Base-by-base conservation (phyloP, 2,888 invertebrate species). In the Oxycera nigricornis region DNA sequence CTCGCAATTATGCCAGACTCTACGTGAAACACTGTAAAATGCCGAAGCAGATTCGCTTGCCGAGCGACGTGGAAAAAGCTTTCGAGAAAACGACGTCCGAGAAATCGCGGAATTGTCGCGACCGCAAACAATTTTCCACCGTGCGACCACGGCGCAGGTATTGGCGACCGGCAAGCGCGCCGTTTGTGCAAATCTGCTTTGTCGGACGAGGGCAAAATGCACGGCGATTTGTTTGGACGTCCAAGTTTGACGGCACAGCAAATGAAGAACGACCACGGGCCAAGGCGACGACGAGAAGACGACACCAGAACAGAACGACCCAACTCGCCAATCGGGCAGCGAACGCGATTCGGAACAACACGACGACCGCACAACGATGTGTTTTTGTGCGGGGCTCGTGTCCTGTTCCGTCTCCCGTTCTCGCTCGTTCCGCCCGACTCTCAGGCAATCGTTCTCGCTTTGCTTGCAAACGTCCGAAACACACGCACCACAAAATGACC, bases 361-460 rank as follows among this genome's bases (percentile, higher is more conserved):
- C 46, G 46, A 14, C 46, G 46, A 46, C 46, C 11, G 17, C 65
- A 39, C 65, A 41, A 65, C 65, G 39, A 65, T 30, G 35, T 65
- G 65, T 65, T 65, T 65, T 65, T 39, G 41, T 65, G 65, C 24
- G 35, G 24, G 20, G 39, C 20, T 55, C 24, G 41, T 65, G 41
- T 65, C 65, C 65, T 65, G 17, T 39, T 39, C 65, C 65, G 39
- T 65, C 20, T 9, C 35, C 65, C 65, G 41, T 65, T 65, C 41
- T 30, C 65, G 14, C n/a, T 62, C 39, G 62, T 62, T 62, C 39
- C 62, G 31, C 22, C 24, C 62, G 62, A 4, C 24, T 22, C n/a
- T 39, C 39, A 14, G 28, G 24, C 62, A 24, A 65, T 39, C 24
- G 39, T 39, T 41, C n/a, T 28, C 30, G 59, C 22, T n/a, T 6